These are phyloP conservation scores for Neoaliturus tenellus DNA, from an alignment of 2,888 invertebrate genomes.

Conservation along the genomic window DNA sequence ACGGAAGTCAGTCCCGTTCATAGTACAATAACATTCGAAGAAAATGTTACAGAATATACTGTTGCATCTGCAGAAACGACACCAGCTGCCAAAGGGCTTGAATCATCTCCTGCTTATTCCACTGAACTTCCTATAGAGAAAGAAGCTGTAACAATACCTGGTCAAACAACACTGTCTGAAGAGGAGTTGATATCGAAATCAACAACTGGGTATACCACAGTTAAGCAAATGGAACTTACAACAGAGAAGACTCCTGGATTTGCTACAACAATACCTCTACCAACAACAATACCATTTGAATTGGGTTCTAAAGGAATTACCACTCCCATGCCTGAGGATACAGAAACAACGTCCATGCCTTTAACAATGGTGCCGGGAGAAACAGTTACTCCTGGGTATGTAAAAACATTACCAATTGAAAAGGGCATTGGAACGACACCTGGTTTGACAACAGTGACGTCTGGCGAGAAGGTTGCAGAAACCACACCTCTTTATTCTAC, in stretches of 20 bases:
- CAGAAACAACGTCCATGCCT: neutral
- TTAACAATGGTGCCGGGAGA: neutral
- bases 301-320: neutral
- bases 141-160: neutral
- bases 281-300: neutral
- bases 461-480: neutral
- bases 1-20: neutral
- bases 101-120: neutral
- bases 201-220: neutral
- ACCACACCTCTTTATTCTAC: neutral
- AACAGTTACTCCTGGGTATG: neutral
- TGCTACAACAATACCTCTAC: neutral
- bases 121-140: neutral
- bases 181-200: neutral
- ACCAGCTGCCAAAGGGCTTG: neutral
- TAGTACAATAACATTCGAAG: neutral
- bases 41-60: neutral
- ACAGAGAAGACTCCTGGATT: no score
- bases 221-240: neutral
- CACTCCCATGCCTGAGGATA: neutral
- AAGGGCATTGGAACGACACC: neutral
- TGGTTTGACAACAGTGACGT: neutral
- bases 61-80: neutral
- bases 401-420: neutral
- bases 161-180: neutral